phyloP scores from a whole-genome alignment of 2,797 vertebrate genomes.

The Chiloscyllium punctatum region DNA sequence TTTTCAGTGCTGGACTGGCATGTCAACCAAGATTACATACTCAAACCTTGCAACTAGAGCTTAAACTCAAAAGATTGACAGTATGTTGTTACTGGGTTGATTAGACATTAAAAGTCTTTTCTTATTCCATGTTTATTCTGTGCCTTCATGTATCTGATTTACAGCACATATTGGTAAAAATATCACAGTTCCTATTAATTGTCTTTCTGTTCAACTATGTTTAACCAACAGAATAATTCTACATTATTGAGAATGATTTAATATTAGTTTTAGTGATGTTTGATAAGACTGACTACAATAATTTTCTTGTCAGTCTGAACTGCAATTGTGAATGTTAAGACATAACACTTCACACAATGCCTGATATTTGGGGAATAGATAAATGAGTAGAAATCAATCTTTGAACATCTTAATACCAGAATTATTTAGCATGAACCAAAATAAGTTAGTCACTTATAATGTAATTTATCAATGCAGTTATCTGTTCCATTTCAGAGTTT shows the following conservation, averaged over 20 bases:
- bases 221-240: background rate
- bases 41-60: background rate
- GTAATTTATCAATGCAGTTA: background rate
- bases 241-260: background rate
- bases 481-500: background rate
- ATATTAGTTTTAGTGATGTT: background rate
- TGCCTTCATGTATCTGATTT: background rate
- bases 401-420: background rate
- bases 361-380: background rate
- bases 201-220: background rate
- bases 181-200: background rate
- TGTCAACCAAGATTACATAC: background rate
- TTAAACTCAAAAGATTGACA: background rate
- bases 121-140: background rate
- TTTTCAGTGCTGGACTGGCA: background rate
- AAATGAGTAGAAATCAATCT: background rate
- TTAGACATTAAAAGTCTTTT: background rate
- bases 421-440: background rate
- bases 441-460: background rate
- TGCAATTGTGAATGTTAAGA: background rate
- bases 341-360: background rate
- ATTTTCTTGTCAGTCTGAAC: background rate
- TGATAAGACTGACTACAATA: slow-evolving; percentile 12
- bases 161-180: background rate
- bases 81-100: background rate